phyloP scores from a whole-genome alignment of 2,888 invertebrate species.

The Rotaria magnacalcarata region DNA sequence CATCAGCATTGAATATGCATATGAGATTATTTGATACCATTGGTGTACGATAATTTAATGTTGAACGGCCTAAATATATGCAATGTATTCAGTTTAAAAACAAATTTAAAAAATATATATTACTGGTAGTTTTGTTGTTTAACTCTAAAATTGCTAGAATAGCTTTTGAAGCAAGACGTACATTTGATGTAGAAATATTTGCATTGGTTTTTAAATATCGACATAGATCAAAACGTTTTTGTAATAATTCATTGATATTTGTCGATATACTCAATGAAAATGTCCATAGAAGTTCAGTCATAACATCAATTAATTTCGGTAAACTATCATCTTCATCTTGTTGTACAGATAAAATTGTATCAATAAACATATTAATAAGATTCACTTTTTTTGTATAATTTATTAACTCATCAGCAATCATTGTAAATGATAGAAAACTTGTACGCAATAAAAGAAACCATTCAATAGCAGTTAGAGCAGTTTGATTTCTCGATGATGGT shows the following conservation, averaged over 20 bases:
- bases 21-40: background rate
- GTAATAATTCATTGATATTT: background rate
- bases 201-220: background rate
- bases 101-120: background rate
- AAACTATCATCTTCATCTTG: background rate
- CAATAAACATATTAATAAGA: background rate
- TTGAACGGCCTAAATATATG: background rate
- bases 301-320: background rate
- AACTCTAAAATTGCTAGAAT: background rate
- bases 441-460: background rate
- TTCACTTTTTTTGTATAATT: background rate
- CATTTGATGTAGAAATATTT: background rate
- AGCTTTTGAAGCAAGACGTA: background rate
- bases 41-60: background rate
- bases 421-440: constrained; percentile 1
- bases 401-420: constrained; percentile 8
- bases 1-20: background rate
- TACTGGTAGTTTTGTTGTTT: background rate
- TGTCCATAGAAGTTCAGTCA: constrained; percentile 25
- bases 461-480: background rate
- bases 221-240: background rate
- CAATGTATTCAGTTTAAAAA: too few species aligned
- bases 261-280: constrained; percentile 2
- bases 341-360: background rate
- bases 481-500: background rate